Evolutionary conservation across 2,113 vertebrate species (phyloP), one percentile per base, ranked within the genome.

Genomic region (Carassius auratus): DNA sequence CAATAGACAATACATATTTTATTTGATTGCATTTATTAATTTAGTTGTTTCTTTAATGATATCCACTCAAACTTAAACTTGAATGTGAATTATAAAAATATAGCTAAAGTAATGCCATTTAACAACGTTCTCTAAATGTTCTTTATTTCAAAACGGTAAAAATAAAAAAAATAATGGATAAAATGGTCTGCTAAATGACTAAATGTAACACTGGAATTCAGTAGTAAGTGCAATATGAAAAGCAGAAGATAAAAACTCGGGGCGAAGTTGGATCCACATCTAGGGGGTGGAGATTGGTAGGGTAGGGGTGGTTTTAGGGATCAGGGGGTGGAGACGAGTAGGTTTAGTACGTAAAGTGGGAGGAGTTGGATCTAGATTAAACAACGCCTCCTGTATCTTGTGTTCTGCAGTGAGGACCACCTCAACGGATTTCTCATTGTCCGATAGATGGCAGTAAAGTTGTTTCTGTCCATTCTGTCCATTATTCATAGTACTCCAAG

Each of bases 371-470:
- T 38, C 36, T 38, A 5, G 36, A 5, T 38, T 5, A 3, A 38
- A 38, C 36, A 38, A 38, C 36, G 36, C 36, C 36, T 5, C 36
- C 36, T 38, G 36, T 2, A 38, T 3, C 36, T 38, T 38, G 36
- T 38, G 36, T 38, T 38, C 36, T 38, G 3, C 36, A 38, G 36
- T 38, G 36, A 38, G 36, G 36, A 38, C 36, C 36, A 38, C 3
- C 36, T 38, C 36, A 38, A 75, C 17, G 5, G 1, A 17, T 50
- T 36, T 55, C 8, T 59, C 30, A 3, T 21, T 9, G 14, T 71
- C 38, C 90, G 52, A 66, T 81, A 88, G 90, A 80, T 86, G 89
- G 89, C 86, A 86, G 86, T 89, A 83, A 55, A 61, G 57, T 61
- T 2, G 5, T 66, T 52, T 52, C 14, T 52, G 50, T 52, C 12